Conservation (phyloP, 23 tunicate genomes). For the Clavelina lepadiformis region DNA sequence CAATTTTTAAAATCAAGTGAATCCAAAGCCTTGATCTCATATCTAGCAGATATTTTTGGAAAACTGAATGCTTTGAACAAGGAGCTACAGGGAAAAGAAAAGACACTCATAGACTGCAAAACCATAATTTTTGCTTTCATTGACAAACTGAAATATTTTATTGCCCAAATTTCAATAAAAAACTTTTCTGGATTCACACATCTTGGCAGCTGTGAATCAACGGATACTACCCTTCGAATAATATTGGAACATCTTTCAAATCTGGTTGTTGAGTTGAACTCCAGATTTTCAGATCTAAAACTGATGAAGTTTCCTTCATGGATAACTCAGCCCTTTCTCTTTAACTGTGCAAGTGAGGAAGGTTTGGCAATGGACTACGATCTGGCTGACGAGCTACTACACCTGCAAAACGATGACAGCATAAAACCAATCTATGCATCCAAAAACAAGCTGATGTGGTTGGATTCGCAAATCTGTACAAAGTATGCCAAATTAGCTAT, state of each 20-base stretch:
- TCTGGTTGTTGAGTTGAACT: slow-evolving; percentile 12
- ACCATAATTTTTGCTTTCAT: slow-evolving; percentile 12
- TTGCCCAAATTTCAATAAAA: slow-evolving; percentile 4
- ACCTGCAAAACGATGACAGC: slow-evolving; percentile 14
- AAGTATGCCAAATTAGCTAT: slow-evolving; percentile 15
- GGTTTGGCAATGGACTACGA: slow-evolving; percentile 11
- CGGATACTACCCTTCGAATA: slow-evolving; percentile 15
- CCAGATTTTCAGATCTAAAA: slow-evolving; percentile 12
- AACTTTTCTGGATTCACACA: slow-evolving; percentile 4
- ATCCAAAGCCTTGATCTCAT: neutral
- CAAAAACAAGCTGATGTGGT: slow-evolving; percentile 23
- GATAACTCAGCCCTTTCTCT: slow-evolving; percentile 18
- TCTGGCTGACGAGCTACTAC: slow-evolving; percentile 6
- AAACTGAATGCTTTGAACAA: slow-evolving; percentile 10
- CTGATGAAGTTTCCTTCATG: slow-evolving; percentile 18
- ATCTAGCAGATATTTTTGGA: slow-evolving; percentile 3
- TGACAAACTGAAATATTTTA: slow-evolving; percentile 8
- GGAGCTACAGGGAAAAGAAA: slow-evolving; percentile 8
- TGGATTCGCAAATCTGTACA: slow-evolving; percentile 16
- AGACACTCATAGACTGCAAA: no score
- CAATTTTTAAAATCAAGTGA: no score
- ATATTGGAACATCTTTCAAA: slow-evolving; percentile 17
- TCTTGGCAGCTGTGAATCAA: slow-evolving; percentile 11
- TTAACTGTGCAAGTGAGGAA: slow-evolving; percentile 6
- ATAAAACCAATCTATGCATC: slow-evolving; percentile 13